Evolutionary conservation across 2,888 invertebrate genomes (phyloP), one percentile per base, ranked within the genome.

Genomic region (Octodonta nipae): DNA sequence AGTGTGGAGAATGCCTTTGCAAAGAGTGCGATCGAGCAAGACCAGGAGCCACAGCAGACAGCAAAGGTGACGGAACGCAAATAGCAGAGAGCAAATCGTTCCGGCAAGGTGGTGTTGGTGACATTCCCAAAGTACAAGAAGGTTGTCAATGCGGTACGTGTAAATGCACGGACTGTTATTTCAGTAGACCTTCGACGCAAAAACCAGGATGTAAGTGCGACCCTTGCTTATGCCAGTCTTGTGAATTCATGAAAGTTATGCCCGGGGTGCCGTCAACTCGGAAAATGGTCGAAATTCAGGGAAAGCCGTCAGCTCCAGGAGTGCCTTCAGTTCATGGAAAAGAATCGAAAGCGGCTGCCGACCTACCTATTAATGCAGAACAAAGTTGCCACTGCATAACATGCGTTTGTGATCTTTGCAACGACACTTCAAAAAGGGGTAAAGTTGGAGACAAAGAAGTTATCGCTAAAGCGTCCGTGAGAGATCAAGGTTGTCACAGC

Each of bases 1-100:
- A 33, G 16, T 38, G 38, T 12, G 24, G 27, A 12, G 13, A 30
- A 7, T 45, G 45, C 25, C 8, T 33, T 3, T 45, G 43, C 15
- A 5, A 20, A 14, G 34, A 35, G 7, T 35, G 34, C 10, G 11
- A 15, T 7, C 13, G 7, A 29, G 15, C 2, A 11, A 11, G 7
- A 15, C 12, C 8, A 8, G 12, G 5, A 10, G 15, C 10, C 2
- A 11, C 22, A 11, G 22, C 2, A 4, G 22, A 26, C 7, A 34
- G 35, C 13, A 33, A 35, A 6, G 27, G 26, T 12, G 14, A 35
- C 22, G 7, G 22, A 7, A 13, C 5, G n/a, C 25, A n/a, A 16
- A 13, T 22, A 13, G 8, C 7, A 24, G n/a, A 8, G 30, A 3
- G 2, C 8, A 4, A 4, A 20, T 4, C 4, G 25, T 5, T 11